Evolutionary conservation across 2,888 invertebrate genomes (phyloP), one percentile per base, ranked within the genome.

Genomic region (Zaprionus lineosus): DNA sequence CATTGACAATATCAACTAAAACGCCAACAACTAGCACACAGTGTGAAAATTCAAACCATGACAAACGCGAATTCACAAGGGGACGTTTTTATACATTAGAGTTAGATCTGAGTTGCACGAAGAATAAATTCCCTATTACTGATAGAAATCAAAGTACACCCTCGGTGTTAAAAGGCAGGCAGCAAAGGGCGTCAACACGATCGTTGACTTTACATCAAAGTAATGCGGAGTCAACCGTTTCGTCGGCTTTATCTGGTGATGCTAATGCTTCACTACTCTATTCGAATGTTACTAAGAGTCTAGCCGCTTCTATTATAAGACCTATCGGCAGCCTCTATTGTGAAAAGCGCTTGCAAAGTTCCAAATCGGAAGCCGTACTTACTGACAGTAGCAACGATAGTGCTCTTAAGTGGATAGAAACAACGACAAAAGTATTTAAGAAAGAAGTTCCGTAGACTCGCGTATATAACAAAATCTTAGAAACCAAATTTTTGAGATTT

Each of bases 61-160:
- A 88, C 24, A 88, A 89, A 67, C 87, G 84, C 21, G 87, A 88
- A 61, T 87, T 83, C 43, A 77, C 74, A 7, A 77, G 89, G 24
- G 89, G 89, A 14, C 88, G 90, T 12, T 90, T 89, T 62, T 87
- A 89, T 64, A 90, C 90, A 24, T 67, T 90, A 14, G 90, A 90
- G 62, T 86, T 92, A 71, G 91, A 91, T 83, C 89, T 92, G 61
- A 91, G 92, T 61, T 92, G 91, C 86, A 91, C 91, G 69, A 91
- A 92, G 72, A 92, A 92, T 86, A 92, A 92, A 87, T 92, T 92
- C 89, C 92, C 92, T 67, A 92, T 92, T 67, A 91, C 89, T 56
- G 88, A 90, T 73, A 88, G 90, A 39, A 75, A 59, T 46, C n/a
- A n/a, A n/a, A 74, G 73, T 16, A 44, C 70, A 24, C 47, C 62